Evolutionary conservation across 2,888 invertebrate species (phyloP).

Genomic region (Chymomyza caudatula): DNA sequence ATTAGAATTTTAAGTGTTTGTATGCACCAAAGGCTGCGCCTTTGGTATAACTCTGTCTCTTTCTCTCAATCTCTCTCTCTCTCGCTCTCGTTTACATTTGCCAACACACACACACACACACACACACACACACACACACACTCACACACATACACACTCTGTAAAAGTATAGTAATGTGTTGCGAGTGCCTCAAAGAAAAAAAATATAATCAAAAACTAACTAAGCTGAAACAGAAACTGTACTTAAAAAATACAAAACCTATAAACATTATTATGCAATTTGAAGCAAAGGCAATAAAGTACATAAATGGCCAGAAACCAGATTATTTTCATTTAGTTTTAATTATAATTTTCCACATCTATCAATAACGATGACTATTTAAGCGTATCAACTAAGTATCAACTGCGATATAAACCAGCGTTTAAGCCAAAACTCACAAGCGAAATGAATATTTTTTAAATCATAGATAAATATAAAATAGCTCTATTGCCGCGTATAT

Average conservation of each 20-base stretch:
- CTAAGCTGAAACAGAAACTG: conserved; percentile 24
- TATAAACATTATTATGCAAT: conserved; percentile 4
- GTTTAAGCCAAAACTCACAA: conserved; percentile 4
- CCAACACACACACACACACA: background rate
- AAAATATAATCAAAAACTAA: background rate
- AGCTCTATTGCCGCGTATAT: conserved; percentile 79
- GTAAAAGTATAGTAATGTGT: conserved; percentile 69
- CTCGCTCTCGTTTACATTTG: background rate
- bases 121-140: conserved; percentile 3
- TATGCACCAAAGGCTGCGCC: background rate
- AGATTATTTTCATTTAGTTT: conserved; percentile 60
- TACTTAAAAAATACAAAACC: conserved; percentile 25
- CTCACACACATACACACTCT: conserved; percentile 14
- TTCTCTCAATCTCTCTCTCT: background rate
- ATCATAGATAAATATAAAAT: conserved; percentile 35
- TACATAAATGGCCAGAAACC: conserved; percentile 2
- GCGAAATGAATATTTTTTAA: background rate
- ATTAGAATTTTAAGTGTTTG: background rate
- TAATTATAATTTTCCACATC: conserved; percentile 70
- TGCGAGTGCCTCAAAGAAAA: conserved; percentile 42
- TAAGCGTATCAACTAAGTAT: conserved; percentile 60
- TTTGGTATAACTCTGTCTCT: too few relatives aligned
- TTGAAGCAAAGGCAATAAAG: conserved; percentile 8
- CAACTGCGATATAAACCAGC: conserved; percentile 13
- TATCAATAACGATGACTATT: conserved; percentile 78